Evolutionary conservation across 1,140 invertebrate species (phyloP), one percentile per base, ranked within the genome.

Genomic region (Macrosteles quadrilineatus): DNA sequence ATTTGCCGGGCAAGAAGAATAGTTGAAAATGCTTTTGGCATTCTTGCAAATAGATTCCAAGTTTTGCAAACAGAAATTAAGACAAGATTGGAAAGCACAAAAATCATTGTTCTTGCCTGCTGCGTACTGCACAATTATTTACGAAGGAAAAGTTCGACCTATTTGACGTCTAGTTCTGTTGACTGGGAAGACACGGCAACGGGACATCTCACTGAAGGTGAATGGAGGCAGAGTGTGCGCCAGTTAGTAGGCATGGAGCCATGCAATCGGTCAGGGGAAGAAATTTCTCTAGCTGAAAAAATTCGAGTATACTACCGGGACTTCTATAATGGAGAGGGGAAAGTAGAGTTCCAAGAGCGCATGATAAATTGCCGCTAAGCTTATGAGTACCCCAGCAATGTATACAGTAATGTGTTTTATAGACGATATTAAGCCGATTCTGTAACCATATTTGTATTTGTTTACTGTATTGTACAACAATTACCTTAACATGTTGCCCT

Each of bases 21-120:
- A 23, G 55, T 59, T 14, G 23, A 59, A 30, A 59, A 59, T 59
- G 57, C 77, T 3, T 84, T 83, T 76, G 81, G 81, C 2, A 82
- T 84, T 47, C 53, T 83, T 50, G 75, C 76, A 11, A 43, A 74
- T 14, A 67, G 73, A 50, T 82, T 79, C 72, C 30, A 80, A 74
- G 76, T 83, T 47, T 80, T 83, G 66, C 75, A 73, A 75, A 68
- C 32, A 6, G 14, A 4, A 36, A 77, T 82, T 12, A 72, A 80
- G 69, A 66, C 76, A 29, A 72, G 74, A 40, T 72, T 77, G 65
- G 73, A 76, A 71, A 78, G 72, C 11, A 23, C 23, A 14, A 23
- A 62, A 23, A 64, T 36, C 23, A 43, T 19, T 25, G 36, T 40
- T 9, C 62, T 40, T 43, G 30, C 62, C n/a, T 64, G 31, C 25